These are phyloP conservation scores for Dendrophyllia cribrosa DNA, from an alignment of 64 coral and sea anemone genomes.

Conservation along the genomic window DNA sequence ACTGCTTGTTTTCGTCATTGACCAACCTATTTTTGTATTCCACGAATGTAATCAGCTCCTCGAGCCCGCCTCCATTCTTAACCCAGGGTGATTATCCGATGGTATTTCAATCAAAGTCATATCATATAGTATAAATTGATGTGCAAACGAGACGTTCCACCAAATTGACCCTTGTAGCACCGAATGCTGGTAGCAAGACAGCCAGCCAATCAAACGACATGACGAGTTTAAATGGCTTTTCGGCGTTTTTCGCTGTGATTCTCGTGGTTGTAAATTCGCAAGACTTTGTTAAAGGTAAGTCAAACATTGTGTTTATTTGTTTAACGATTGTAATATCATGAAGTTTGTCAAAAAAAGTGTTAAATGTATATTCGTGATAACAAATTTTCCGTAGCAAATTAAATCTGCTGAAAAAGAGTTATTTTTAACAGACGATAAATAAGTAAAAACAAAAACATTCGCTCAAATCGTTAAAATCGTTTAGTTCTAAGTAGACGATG, in stretches of 20 bases:
- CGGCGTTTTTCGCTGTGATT: not conserved
- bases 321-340: not conserved
- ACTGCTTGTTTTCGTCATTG: constrained; percentile 17
- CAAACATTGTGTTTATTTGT: not conserved
- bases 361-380: not conserved
- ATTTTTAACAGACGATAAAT: too few relatives aligned
- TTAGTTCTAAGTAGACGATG: too few relatives aligned
- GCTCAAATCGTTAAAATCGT: too few relatives aligned
- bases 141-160: not conserved
- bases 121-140: constrained; percentile 31
- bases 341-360: not conserved
- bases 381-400: too few relatives aligned
- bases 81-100: not conserved
- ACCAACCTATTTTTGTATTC: constrained; percentile 19
- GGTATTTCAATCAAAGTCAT: not conserved
- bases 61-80: not conserved
- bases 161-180: not conserved
- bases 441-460: too few relatives aligned
- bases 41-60: not conserved
- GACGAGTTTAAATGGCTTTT: not conserved
- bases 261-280: not conserved
- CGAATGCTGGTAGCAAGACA: not conserved
- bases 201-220: not conserved
- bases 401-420: too few relatives aligned
- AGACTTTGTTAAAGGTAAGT: not conserved